Evolutionary conservation across 2,797 vertebrate species (phyloP), one percentile per base, ranked within the genome.

Genomic region (Sibirionetta formosa): DNA sequence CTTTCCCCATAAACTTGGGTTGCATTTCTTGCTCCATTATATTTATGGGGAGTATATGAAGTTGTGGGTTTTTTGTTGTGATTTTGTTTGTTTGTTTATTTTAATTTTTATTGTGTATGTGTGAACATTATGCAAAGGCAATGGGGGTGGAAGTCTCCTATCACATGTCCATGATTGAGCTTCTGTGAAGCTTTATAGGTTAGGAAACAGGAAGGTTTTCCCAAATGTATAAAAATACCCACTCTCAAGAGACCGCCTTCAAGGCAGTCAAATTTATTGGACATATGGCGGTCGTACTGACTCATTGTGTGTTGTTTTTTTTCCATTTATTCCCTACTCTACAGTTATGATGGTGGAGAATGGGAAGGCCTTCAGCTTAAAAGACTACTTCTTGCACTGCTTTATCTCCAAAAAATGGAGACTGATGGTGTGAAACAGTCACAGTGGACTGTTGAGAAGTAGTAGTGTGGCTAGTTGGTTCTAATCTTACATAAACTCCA

Each of bases 231-330:
- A 68, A 82, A 80, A 94, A 68, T 50, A 64, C 9, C 13, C 16
- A 38, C 18, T 73, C 68, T 73, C 36, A 60, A 68, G 70, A 72
- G 48, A 66, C 40, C 56, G 42, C 29, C 9, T 88, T 86, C 9
- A 70, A 48, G 54, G 48, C 58, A 70, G 42, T 56, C 63, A 82
- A 7, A 88, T 88, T 70, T 73, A 68, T 70, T 87, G 33, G 38
- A 8, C 83, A 57, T 73, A 36, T 83, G 80, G 68, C 44, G 50
- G 24, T 79, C 51, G 44, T 90, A 93, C 69, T 69, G 58, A 58
- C 64, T 76, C 46, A 38, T 40, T 35, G 1, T 78, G 0, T 0
- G 9, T 7, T 24, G 38, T 24, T 60, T 29, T 16, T 58, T 77
- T 63, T 66, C 42, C 7, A 7, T 87, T 71, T 68, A 31, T 91